Conservation (phyloP, 2,797 vertebrate species). For the Arrhamphus sclerolepis region DNA sequence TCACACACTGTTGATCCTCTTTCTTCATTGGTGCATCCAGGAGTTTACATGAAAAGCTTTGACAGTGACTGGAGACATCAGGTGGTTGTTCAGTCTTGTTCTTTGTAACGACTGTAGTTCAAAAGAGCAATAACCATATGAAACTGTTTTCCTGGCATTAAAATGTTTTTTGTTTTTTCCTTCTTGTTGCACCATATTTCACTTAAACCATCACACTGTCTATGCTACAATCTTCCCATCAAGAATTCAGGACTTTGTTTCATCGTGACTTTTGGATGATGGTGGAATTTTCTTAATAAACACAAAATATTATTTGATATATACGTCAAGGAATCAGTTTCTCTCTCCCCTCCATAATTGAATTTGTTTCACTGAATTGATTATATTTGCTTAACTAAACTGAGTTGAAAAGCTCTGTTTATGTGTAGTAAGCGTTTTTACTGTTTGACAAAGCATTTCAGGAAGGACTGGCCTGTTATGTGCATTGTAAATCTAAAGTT, state of each 20-base stretch:
- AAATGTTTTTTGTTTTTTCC: slow-evolving; percentile 3
- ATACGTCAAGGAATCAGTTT: not conserved
- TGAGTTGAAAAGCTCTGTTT: no score
- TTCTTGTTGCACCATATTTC: no score
- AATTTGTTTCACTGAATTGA: not conserved
- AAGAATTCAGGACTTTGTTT: not conserved
- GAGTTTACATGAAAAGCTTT: not conserved
- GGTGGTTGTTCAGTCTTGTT: not conserved
- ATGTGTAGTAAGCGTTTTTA: no score
- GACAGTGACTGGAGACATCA: not conserved
- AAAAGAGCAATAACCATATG: not conserved
- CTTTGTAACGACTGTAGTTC: not conserved
- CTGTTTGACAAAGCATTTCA: not conserved
- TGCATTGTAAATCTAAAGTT: slow-evolving; percentile 26
- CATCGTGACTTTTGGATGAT: slow-evolving; percentile 12
- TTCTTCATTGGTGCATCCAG: slow-evolving; percentile 10
- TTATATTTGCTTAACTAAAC: no score
- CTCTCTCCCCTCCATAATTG: not conserved
- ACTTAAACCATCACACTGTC: not conserved
- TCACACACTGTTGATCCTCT: slow-evolving; percentile 2
- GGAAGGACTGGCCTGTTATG: not conserved
- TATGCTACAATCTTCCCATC: not conserved
- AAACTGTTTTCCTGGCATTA: slow-evolving; percentile 6
- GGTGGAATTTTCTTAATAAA: slow-evolving; percentile 25
- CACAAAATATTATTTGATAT: slow-evolving; percentile 34